Evolutionary conservation across 2,797 vertebrate genomes (phyloP).

Genomic region (Microchirus variegatus): DNA sequence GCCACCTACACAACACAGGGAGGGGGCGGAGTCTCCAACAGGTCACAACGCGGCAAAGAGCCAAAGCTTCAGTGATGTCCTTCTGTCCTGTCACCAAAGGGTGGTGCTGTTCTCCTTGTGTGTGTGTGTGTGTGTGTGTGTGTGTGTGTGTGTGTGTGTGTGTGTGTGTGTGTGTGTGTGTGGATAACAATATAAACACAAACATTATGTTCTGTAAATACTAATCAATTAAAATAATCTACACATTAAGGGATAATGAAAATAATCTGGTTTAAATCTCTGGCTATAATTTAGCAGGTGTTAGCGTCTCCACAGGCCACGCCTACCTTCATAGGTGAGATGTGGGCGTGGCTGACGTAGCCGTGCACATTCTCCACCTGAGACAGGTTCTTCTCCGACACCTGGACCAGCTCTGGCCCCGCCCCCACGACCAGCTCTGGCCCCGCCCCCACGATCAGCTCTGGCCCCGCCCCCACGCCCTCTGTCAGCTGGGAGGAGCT

Average conservation of each 20-base stretch:
- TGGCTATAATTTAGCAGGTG: no score
- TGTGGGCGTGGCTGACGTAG: constrained; percentile 93
- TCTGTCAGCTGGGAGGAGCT: constrained; percentile 87
- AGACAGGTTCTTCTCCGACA: constrained; percentile 93
- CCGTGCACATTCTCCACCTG: constrained; percentile 95
- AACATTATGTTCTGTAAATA: no score
- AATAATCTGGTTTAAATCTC: no score
- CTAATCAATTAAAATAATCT: no score
- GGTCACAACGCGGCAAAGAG: constrained; percentile 12
- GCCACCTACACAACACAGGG: constrained; percentile 74
- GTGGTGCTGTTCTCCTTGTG: background rate
- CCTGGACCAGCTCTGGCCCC: constrained; percentile 91
- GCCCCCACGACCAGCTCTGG: constrained; percentile 89
- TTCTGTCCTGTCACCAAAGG: background rate
- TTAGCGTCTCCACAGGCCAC: background rate
- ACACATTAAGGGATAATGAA: no score
- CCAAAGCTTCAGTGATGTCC: no score
- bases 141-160: no score
- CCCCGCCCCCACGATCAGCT: constrained; percentile 87
- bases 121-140: no score
- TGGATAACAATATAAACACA: no score
- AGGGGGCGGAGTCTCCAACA: constrained; percentile 26
- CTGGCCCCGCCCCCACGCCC: constrained; percentile 84
- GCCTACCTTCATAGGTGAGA: constrained; percentile 96
- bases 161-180: no score